Percentiles rank a stretch among this genome's conserved stretches.
Conservation (phyloP, 2,113 vertebrate species). For the Centropus bengalensis region DNA sequence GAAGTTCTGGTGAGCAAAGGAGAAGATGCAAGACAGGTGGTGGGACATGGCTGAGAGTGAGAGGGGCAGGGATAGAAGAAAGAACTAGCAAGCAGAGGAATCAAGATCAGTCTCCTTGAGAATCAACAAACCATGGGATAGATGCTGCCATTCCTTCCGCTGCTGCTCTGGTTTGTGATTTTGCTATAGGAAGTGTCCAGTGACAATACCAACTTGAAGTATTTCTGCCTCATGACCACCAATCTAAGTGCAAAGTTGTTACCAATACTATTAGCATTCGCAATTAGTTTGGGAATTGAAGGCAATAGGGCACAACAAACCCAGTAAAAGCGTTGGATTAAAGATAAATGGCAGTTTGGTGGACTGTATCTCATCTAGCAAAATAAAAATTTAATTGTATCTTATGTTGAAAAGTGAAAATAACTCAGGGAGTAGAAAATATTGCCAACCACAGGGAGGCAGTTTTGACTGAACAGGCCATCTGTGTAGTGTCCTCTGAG, state of each 20-base stretch:
- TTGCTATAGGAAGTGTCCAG: neutral
- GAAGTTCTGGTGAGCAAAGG: neutral
- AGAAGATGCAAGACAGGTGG: constrained; percentile 1
- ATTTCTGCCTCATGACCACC: neutral
- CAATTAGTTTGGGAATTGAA: neutral
- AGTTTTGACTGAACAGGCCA: neutral
- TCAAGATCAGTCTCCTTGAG: neutral
- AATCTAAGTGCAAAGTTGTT: neutral
- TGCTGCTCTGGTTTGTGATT: neutral
- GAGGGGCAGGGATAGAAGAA: neutral
- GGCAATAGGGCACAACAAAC: neutral
- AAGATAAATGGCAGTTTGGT: neutral
- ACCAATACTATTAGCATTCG: neutral
- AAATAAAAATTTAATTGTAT: neutral
- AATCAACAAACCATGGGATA: neutral
- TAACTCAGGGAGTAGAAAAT: neutral
- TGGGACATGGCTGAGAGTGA: neutral
- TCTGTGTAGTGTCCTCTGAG: neutral
- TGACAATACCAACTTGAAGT: neutral
- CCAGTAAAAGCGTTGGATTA: neutral
- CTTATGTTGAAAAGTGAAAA: neutral
- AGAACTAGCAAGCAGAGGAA: neutral
- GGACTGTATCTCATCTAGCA: neutral
- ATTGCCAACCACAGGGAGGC: neutral
- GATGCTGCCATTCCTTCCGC: neutral